phyloP scores from a whole-genome alignment of 2,113 vertebrate species.

The Bambusicola thoracicus region DNA sequence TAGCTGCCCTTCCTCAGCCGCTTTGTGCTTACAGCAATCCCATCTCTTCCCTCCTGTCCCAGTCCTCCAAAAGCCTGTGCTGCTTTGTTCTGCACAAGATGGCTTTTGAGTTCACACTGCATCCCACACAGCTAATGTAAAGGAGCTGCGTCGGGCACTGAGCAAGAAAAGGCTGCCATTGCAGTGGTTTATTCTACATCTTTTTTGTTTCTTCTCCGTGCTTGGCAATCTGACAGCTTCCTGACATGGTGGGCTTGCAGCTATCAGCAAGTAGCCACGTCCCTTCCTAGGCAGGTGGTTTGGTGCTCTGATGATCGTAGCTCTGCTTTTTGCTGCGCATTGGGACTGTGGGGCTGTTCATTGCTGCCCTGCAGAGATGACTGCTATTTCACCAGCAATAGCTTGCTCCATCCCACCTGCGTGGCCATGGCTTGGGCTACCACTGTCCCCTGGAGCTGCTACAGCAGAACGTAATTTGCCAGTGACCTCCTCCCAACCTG shows the following conservation, averaged over 20 bases:
- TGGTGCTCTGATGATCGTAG: neutral
- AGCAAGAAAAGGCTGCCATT: neutral
- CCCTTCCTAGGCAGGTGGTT: neutral
- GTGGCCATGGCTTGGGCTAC: neutral
- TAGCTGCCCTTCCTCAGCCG: neutral
- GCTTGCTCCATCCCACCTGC: neutral
- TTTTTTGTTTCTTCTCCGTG: neutral
- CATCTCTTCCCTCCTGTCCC: conserved; percentile 9
- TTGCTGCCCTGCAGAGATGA: neutral
- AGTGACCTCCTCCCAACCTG: neutral
- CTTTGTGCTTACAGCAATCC: neutral
- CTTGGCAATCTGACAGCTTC: neutral
- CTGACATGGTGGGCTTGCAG: neutral
- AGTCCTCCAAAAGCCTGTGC: neutral
- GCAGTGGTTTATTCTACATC: neutral
- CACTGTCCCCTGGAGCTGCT: too few relatives aligned
- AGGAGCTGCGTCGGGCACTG: neutral
- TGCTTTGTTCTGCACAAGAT: neutral
- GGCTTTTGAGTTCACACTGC: neutral
- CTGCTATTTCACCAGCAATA: neutral
- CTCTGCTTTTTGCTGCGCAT: neutral
- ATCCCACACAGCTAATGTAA: neutral
- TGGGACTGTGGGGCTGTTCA: neutral
- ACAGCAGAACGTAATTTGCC: neutral
- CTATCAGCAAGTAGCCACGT: neutral